Base-by-base conservation (phyloP, 2,113 vertebrate species). In the Carassius carassius region DNA sequence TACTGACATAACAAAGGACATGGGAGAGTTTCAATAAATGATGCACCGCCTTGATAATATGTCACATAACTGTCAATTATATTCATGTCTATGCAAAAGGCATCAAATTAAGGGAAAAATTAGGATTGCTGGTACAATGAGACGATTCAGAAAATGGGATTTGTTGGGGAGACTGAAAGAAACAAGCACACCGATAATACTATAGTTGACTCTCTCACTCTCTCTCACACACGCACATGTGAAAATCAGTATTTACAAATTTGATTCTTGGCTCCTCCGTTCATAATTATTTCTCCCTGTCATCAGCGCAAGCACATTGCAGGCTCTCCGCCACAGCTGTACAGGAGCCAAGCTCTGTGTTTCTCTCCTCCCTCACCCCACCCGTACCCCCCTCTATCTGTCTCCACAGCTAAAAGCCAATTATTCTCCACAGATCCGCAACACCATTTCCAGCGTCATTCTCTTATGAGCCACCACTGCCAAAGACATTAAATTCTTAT, bases 221-320 rank as follows among this genome's bases (percentile, higher is more conserved):
- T 67, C 5, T 25, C 88, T 82, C 69, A 9, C 65, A 75, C 76
- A 79, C 23, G 37, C 63, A 83, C 88, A 87, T 29, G 60, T 83
- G 84, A 83, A 86, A 85, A 74, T 85, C 91, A 89, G 90, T 89
- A 91, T 90, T 92, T 93, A 92, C 92, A 94, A 94, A 93, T 92
- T 91, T 91, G 90, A 91, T 92, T 92, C 91, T 92, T 93, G 92
- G 92, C 92, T 90, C 90, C 91, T 92, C 89, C 86, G 87, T 93
- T 93, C 90, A 92, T 91, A 93, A 94, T 94, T 92, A 93, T 93
- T 94, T 92, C 91, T 92, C 90, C 89, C 89, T 91, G 90, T 94
- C 92, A 92, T 91, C 89, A 89, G 91, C 85, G 90, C 91, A 90
- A 90, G 90, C 88, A 92, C 89, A 89, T 91, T 90, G 88, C 90